Base-by-base conservation (phyloP, 2,113 vertebrate genomes). In the Todiramphus chloris region DNA sequence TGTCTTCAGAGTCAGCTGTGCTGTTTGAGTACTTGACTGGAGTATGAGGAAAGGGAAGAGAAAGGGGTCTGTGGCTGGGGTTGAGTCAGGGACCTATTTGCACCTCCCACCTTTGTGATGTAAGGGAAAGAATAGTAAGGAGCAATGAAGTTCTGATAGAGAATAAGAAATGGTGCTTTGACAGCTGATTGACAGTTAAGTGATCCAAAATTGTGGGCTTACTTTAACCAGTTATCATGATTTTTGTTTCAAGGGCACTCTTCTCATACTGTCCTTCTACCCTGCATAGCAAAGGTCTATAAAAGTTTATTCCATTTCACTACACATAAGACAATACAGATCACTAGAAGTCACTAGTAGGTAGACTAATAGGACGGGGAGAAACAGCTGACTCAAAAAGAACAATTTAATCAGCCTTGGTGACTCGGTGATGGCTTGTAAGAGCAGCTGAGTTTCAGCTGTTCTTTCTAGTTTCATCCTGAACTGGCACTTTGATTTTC, bases 391-490 rank as follows among this genome's bases (percentile, higher is more conserved):
- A 18, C n/a, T 76, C 25, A 33, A 55, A 89, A n/a, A 70, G 44
- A 63, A 62, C 5, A 70, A 50, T 86, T 78, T 77, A 70, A 51
- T 67, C 60, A 58, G 30, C 48, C 28, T 28, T 27, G 41, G 56
- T 72, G 84, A 30, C n/a, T 37, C 50, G 46, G 25, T 37, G 27
- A 30, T 43, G 43, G 18, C 27, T 79, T 62, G 6, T 23, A 69
- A 83, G 27, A 41, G 59, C 79, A 94, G 89, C 67, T 85, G 70
- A 90, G 41, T 51, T 50, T 87, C 91, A 96, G 94, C 95, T 96
- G 91, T 70, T 92, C 70, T 64, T 43, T 79, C 13, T 5, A 19
- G 37, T 27, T 31, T 55, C 73, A 79, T 64, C 56, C 74, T 79
- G 63, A 82, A 62, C 62, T 6, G 31, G 62, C 11, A 20, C 31